These are phyloP conservation scores for Protobothrops flavoviridis DNA, from an alignment of 2,113 vertebrate genomes.

Conservation along the genomic window DNA sequence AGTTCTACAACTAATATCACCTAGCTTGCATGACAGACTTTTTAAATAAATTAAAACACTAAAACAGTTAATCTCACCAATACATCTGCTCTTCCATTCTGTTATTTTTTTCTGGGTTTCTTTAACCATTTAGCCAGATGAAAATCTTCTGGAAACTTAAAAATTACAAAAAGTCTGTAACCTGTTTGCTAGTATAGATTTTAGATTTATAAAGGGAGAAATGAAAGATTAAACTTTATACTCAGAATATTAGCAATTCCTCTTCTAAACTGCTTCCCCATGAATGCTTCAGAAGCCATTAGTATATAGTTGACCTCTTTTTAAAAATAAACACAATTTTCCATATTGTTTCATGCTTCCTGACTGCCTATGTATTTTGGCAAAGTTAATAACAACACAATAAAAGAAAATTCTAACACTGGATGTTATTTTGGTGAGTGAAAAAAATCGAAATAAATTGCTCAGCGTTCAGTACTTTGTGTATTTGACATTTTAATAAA, in stretches of 20 bases:
- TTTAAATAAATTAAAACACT: neutral
- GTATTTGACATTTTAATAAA: constrained; percentile 62
- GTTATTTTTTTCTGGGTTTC: neutral
- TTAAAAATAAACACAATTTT: constrained; percentile 3
- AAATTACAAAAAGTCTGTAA: neutral
- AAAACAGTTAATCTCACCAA: neutral
- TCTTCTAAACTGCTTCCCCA: neutral
- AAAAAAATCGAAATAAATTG: constrained; percentile 33
- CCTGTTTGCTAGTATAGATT: too few species aligned
- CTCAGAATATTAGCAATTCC: neutral
- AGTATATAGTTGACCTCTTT: neutral
- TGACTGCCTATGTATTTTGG: constrained; percentile 30
- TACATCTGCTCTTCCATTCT: neutral
- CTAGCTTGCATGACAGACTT: neutral
- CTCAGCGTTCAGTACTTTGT: constrained; percentile 30
- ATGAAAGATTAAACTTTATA: neutral
- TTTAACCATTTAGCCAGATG: neutral
- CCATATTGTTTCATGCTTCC: constrained; percentile 2
- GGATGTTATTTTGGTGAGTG: constrained; percentile 23
- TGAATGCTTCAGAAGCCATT: neutral
- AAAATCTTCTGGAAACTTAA: neutral
- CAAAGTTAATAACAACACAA: constrained; percentile 31
- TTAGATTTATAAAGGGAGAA: neutral
- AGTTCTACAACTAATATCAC: neutral
- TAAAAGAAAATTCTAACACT: constrained; percentile 22